Percentiles rank a stretch among this genome's conserved stretches.
phyloP scores from a whole-genome alignment of 2,113 vertebrate genomes.

The Rhipidura dahli region DNA sequence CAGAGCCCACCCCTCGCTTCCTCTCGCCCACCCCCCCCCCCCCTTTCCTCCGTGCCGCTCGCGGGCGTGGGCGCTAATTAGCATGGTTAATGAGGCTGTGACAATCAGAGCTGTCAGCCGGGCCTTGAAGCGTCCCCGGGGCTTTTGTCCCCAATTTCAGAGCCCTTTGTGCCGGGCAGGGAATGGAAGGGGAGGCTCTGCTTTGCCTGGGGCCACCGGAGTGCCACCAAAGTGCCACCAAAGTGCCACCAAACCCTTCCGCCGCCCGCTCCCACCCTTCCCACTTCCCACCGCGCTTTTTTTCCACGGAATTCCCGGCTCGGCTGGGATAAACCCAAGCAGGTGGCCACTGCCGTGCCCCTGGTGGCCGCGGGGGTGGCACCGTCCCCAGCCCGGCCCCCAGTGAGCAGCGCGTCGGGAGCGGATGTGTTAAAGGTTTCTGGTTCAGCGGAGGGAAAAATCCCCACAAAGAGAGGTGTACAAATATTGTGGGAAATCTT shows the following conservation, averaged over 20 bases:
- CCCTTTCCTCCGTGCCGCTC: neutral
- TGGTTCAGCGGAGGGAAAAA: conserved; percentile 92
- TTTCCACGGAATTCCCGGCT: neutral
- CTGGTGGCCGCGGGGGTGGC: neutral
- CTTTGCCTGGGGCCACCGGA: neutral
- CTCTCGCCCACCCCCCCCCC: neutral
- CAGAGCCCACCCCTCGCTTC: neutral
- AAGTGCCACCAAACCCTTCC: too few relatives aligned
- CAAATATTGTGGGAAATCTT: conserved; percentile 95
- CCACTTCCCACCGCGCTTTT: neutral
- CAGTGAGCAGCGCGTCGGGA: conserved; percentile 67
- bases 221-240: neutral
- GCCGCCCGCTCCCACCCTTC: too few relatives aligned
- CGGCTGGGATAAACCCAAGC: conserved; percentile 46
- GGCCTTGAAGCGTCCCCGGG: neutral
- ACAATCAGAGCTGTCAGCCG: conserved; percentile 53
- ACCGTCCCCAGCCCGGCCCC: neutral
- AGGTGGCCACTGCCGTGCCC: conserved; percentile 76
- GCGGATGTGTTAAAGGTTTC: conserved; percentile 93
- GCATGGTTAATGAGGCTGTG: conserved; percentile 17
- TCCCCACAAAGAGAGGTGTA: conserved; percentile 88
- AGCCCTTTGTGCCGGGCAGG: neutral
- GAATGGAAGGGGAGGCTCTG: neutral
- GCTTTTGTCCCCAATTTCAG: conserved; percentile 20
- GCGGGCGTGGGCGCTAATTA: conserved; percentile 26